Evolutionary conservation across 2,113 vertebrate species (phyloP).

Genomic region (Lutjanus erythropterus): DNA sequence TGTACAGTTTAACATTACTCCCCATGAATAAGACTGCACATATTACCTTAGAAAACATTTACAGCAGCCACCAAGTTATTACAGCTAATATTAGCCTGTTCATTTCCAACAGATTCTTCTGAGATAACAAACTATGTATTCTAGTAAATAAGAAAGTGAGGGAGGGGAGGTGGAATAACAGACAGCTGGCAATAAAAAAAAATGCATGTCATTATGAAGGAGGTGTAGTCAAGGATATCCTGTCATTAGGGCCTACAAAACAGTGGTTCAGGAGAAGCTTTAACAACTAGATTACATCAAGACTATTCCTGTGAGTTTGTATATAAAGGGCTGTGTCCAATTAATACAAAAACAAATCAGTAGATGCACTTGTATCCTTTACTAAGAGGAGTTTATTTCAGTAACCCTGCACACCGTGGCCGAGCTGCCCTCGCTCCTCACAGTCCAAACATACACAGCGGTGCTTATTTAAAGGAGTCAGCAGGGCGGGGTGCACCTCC

Average conservation of each 20-base stretch:
- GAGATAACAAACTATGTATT: conserved; percentile 15
- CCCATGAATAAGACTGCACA: neutral
- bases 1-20: neutral
- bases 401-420: conserved; percentile 15
- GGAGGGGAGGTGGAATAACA: conserved; percentile 54
- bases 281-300: conserved; percentile 3
- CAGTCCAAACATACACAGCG: conserved; percentile 40
- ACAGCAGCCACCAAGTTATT: neutral
- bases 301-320: neutral
- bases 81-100: neutral
- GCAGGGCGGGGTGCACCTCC: conserved; percentile 60
- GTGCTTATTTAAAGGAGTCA: conserved; percentile 70
- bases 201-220: conserved; percentile 38
- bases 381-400: neutral
- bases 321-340: neutral
- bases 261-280: conserved; percentile 17
- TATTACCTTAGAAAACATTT: neutral
- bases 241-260: conserved; percentile 60
- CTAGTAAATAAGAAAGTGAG: conserved; percentile 33
- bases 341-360: neutral
- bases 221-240: conserved; percentile 71
- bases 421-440: conserved; percentile 28
- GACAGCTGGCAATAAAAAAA: conserved; percentile 28
- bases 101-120: conserved; percentile 1
- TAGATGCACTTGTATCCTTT: neutral